Evolutionary conservation across 2,113 vertebrate species (phyloP).

Genomic region (Chaetura pelagica): DNA sequence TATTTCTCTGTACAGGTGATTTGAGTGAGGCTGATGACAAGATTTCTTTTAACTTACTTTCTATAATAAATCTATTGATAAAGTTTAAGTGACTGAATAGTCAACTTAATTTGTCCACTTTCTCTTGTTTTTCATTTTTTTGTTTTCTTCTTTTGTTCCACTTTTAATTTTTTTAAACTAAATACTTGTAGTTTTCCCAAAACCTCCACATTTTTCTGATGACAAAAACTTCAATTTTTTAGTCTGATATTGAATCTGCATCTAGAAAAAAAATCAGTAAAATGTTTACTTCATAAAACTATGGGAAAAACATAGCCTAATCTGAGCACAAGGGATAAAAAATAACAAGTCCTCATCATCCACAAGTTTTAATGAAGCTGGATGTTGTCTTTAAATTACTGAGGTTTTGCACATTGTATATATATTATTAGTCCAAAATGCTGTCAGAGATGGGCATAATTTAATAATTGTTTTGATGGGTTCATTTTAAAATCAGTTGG

Average conservation of each 20-base stretch:
- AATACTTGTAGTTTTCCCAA: neutral
- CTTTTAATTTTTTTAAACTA: neutral
- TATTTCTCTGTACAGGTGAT: neutral
- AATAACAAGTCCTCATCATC: neutral
- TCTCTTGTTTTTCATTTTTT: neutral
- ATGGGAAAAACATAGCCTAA: neutral
- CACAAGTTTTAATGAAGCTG: neutral
- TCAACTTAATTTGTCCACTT: neutral
- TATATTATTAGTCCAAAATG: neutral
- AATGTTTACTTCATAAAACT: neutral
- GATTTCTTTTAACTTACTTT: neutral
- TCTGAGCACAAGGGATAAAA: neutral
- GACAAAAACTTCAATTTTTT: neutral
- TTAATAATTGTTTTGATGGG: neutral
- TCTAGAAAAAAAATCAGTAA: neutral
- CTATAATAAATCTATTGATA: neutral
- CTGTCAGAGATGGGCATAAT: neutral
- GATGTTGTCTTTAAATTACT: neutral
- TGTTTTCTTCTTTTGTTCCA: neutral
- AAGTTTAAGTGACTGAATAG: neutral
- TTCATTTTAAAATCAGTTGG: neutral
- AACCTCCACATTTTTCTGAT: neutral
- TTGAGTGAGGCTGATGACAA: neutral
- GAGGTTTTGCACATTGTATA: neutral
- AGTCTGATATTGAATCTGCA: neutral